Evolutionary conservation across 2,113 vertebrate species (phyloP).

Genomic region (Colossoma macropomum): DNA sequence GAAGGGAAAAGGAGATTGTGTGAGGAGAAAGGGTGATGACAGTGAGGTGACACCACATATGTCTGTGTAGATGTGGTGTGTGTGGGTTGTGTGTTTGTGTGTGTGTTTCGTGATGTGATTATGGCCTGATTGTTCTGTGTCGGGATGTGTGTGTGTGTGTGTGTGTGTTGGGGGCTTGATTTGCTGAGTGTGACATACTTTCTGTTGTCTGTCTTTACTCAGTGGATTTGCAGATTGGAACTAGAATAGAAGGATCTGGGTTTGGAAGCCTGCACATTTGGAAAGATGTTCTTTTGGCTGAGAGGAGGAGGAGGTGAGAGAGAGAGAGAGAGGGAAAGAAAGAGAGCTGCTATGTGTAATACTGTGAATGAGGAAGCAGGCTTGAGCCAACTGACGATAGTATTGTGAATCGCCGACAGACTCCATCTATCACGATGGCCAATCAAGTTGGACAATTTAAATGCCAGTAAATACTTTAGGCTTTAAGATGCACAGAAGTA

Average conservation of each 20-base stretch:
- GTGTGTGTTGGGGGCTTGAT: slow-evolving; percentile 34
- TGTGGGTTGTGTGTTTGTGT: slow-evolving; percentile 50
- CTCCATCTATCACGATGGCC: too few relatives aligned
- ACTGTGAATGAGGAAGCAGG: background rate
- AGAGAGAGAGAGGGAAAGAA: slow-evolving; percentile 29
- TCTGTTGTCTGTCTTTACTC: slow-evolving; percentile 63
- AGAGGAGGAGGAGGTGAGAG: slow-evolving; percentile 4
- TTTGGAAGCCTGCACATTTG: slow-evolving; percentile 43
- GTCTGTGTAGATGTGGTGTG: slow-evolving; percentile 42
- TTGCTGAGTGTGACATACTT: slow-evolving; percentile 57
- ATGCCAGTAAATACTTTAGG: too few relatives aligned
- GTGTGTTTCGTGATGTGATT: slow-evolving; percentile 52
- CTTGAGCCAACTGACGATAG: background rate
- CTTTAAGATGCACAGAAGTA: too few relatives aligned
- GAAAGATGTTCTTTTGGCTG: slow-evolving; percentile 45
- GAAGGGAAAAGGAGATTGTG: slow-evolving; percentile 63
- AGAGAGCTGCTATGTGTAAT: background rate
- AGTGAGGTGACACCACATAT: slow-evolving; percentile 24
- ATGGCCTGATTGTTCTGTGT: slow-evolving; percentile 33
- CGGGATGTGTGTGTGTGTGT: slow-evolving; percentile 25
- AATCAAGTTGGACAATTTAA: too few relatives aligned
- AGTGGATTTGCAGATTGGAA: slow-evolving; percentile 52
- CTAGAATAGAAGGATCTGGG: slow-evolving; percentile 43
- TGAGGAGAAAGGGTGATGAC: slow-evolving; percentile 56
- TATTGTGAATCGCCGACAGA: too few relatives aligned